Evolutionary conservation across 2,113 vertebrate species (phyloP), one percentile per base, ranked within the genome.

Genomic region (Percina caprodes): DNA sequence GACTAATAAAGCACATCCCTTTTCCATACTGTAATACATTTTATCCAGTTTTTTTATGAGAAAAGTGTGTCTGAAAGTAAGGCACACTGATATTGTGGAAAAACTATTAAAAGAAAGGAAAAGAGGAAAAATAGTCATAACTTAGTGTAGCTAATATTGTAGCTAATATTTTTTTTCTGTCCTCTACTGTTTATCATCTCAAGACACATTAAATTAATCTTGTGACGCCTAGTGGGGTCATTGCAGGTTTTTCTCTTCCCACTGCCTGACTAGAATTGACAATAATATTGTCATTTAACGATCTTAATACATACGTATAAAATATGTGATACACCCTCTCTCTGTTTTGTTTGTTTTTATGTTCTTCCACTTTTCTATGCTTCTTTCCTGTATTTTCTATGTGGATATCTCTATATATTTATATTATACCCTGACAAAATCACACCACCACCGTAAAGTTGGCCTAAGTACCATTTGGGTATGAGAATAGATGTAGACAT

Each of bases 401-500:
- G 5, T 51, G 8, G 5, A 19, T 65, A 24, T 54, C 7, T 19
- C 35, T 39, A 39, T 39, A 35, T 51, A 59, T 71, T 71, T 54
- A n/a, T 23, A 14, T 52, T 13, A 76, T 39, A 76, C 49, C 59
- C 10, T 76, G 62, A 79, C 54, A 77, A 67, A 76, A 69, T 54
- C 75, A 63, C 21, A 80, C 12, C 45, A 65, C 16, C 14, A 60
- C 21, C 13, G 18, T 45, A 54, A 62, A 55, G 56, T 59, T 83
- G 77, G 52, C 76, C 26, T 33, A 21, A 19, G 46, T 7, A 69
- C 35, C 39, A 65, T 71, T 71, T 49, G 45, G 67, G 63, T 62
- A 79, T 81, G 46, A 85, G 67, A 88, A 69, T 76, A 66, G 65
- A 69, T 82, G 84, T 82, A 79, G 86, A 89, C 79, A 60, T 18